Evolutionary conservation across 1,140 invertebrate species (phyloP).

Genomic region (Zophobas morio): DNA sequence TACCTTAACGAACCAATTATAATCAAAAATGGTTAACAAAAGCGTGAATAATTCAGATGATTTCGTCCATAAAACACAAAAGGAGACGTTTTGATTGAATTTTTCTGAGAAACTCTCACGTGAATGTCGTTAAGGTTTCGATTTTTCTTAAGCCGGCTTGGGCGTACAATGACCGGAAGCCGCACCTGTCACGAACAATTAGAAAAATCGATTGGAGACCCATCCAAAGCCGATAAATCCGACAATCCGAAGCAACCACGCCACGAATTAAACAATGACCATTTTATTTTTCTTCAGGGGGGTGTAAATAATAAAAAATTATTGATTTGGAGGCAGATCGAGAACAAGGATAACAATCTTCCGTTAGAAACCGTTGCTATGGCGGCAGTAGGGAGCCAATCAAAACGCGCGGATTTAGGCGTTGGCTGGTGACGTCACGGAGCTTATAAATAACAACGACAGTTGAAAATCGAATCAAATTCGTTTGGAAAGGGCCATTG

Average conservation of each 20-base stretch:
- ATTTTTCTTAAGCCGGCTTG: no score
- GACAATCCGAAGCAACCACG: no score
- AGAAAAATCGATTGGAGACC: no score
- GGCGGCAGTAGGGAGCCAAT: constrained; percentile 36
- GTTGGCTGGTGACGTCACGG: constrained; percentile 43
- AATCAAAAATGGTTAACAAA: no score
- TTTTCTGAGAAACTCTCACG: not conserved
- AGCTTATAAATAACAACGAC: constrained; percentile 45
- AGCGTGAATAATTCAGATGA: no score
- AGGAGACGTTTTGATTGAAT: no score
- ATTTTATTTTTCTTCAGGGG: constrained; percentile 3
- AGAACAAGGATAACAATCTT: constrained; percentile 41
- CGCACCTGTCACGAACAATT: no score
- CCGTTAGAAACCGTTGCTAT: constrained; percentile 42
- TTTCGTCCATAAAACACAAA: no score
- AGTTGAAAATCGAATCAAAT: constrained; percentile 37
- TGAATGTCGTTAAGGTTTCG: no score
- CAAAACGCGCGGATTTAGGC: constrained; percentile 34
- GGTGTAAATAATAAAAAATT: not conserved
- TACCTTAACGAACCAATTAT: no score
- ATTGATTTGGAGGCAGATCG: constrained; percentile 28
- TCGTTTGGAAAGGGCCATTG: constrained; percentile 39
- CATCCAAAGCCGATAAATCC: no score
- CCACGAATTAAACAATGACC: not conserved
- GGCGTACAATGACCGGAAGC: no score